Evolutionary conservation across 1,140 invertebrate species (phyloP).

Genomic region (Heliconius nattereri): DNA sequence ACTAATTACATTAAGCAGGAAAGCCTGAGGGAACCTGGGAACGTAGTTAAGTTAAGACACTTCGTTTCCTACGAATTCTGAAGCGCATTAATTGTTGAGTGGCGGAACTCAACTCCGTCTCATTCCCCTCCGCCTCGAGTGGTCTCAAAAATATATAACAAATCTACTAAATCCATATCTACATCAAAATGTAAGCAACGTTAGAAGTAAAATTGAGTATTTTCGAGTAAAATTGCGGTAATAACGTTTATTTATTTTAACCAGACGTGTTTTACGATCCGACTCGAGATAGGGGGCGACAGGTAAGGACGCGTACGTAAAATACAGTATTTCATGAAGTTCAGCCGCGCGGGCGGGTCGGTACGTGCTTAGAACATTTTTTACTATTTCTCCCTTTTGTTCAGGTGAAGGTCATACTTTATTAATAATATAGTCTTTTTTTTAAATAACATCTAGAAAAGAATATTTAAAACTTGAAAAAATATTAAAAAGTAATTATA

Average conservation of each 20-base stretch:
- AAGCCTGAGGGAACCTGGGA: no score
- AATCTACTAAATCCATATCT: not conserved
- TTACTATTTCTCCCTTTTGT: not conserved
- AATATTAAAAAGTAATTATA: no score
- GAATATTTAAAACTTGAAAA: no score
- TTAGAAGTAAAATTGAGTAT: not conserved
- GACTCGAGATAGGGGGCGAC: conserved; percentile 22
- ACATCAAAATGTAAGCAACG: not conserved
- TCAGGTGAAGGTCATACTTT: conserved; percentile 1
- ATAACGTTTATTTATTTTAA: conserved; percentile 15
- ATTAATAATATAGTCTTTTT: not conserved
- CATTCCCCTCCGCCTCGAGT: no score
- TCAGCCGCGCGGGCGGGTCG: not conserved
- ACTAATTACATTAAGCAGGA: no score
- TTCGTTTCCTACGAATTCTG: no score
- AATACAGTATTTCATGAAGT: conserved; percentile 28
- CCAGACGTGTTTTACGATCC: conserved; percentile 31
- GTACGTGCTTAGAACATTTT: conserved; percentile 14
- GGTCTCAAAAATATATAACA: no score
- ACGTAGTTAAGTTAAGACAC: no score
- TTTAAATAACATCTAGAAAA: not conserved
- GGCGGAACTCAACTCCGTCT: no score
- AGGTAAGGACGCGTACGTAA: conserved; percentile 32
- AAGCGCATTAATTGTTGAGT: no score
- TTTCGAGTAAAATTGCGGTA: not conserved